These are phyloP conservation scores for Xestia ashworthii DNA, from an alignment of 2,888 invertebrate genomes.

Conservation along the genomic window DNA sequence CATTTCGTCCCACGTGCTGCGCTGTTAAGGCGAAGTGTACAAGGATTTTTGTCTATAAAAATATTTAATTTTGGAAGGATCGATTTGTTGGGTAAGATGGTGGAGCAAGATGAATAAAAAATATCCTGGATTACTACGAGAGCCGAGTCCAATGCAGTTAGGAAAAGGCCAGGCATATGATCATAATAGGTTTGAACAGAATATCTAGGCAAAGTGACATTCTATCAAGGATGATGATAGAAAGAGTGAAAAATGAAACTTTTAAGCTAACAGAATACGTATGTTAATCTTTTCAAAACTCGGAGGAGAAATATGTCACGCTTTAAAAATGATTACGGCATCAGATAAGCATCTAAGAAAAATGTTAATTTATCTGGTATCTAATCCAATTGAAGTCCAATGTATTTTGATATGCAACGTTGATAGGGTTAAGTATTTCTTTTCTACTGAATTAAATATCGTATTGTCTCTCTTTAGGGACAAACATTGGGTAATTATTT, in stretches of 20 bases:
- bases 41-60: slow-evolving; percentile 8
- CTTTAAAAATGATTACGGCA: too few relatives aligned
- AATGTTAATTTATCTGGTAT: too few relatives aligned
- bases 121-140: too few relatives aligned
- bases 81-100: background rate
- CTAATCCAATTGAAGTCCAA: too few relatives aligned
- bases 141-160: too few relatives aligned
- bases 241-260: background rate
- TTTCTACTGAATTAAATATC: background rate
- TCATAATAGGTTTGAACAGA: background rate
- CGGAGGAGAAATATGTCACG: too few relatives aligned
- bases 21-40: slow-evolving; percentile 76
- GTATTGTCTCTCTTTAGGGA: background rate
- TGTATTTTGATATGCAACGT: background rate
- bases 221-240: too few relatives aligned
- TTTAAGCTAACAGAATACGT: background rate
- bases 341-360: too few relatives aligned
- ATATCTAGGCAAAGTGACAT: background rate
- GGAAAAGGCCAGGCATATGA: too few relatives aligned
- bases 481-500: slow-evolving; percentile 1
- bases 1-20: slow-evolving; percentile 80
- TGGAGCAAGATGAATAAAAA: background rate
- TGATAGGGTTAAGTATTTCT: background rate
- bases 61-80: background rate
- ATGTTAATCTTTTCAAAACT: too few relatives aligned